A percentile compares a stretch with the other conserved stretches of the same genome.
Evolutionary conservation across 2,113 vertebrate species (phyloP).

Genomic region (Lynx canadensis): DNA sequence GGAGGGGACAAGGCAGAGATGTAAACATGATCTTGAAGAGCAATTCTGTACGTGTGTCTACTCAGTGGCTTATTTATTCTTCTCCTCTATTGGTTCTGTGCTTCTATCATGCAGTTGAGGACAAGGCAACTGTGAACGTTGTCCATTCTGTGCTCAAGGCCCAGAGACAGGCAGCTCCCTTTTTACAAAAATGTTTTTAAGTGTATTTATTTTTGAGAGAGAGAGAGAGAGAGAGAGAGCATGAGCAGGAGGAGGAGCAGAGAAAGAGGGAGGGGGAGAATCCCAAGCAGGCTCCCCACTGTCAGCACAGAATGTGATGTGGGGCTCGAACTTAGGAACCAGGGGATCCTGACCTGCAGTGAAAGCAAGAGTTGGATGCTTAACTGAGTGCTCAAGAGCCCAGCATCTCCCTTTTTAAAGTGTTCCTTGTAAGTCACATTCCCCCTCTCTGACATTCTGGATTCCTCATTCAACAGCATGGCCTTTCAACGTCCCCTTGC

Average conservation of each 20-base stretch:
- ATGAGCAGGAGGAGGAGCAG: too few relatives aligned
- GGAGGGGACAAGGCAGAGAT: accelerated
- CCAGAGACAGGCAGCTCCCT: neutral
- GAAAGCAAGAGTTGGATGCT: too few relatives aligned
- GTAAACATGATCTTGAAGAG: neutral
- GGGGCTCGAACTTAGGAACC: too few relatives aligned
- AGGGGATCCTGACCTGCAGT: too few relatives aligned
- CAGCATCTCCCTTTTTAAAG: neutral
- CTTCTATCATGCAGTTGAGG: neutral
- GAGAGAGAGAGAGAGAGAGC: too few relatives aligned
- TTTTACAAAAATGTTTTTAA: too few relatives aligned
- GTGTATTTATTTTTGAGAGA: too few relatives aligned
- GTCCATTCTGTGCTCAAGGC: neutral
- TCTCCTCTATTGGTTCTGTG: neutral
- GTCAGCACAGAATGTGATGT: too few relatives aligned
- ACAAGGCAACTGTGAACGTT: neutral
- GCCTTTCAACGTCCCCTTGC: neutral
- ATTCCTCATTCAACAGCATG: neutral
- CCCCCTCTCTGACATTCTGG: neutral
- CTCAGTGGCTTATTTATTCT: neutral
- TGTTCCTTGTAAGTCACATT: neutral
- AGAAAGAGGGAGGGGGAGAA: too few relatives aligned
- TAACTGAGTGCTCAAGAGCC: too few relatives aligned
- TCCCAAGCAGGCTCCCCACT: too few relatives aligned
- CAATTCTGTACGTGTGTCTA: neutral